Evolutionary conservation across 2,797 vertebrate species (phyloP).

Genomic region (Tragopan temminckii): DNA sequence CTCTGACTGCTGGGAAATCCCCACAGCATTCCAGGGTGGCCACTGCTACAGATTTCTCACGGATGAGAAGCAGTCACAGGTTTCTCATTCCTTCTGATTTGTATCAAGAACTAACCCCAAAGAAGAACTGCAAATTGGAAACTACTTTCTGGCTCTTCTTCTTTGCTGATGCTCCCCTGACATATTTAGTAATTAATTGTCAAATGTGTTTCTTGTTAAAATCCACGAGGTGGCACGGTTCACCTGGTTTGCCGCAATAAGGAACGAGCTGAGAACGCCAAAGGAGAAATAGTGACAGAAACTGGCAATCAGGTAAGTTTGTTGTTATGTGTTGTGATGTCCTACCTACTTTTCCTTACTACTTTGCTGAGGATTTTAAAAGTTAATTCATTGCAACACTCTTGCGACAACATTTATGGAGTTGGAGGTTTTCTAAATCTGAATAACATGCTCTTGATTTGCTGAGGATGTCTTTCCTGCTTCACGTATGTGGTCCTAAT

Average conservation of each 20-base stretch:
- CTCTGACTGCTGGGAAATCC: neutral
- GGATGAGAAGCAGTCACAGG: too few relatives aligned
- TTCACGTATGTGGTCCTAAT: neutral
- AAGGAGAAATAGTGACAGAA: slow-evolving; percentile 81
- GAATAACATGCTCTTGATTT: slow-evolving; percentile 1
- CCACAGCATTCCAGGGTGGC: neutral
- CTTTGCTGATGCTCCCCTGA: neutral
- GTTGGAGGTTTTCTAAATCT: slow-evolving; percentile 24
- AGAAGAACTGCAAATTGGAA: neutral
- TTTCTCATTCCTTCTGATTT: neutral
- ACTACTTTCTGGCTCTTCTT: neutral
- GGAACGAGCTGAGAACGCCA: slow-evolving; percentile 83
- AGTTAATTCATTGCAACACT: slow-evolving; percentile 7
- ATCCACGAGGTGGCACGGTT: slow-evolving; percentile 87
- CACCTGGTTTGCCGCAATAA: slow-evolving; percentile 89
- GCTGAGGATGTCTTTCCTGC: neutral
- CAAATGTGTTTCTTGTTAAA: neutral
- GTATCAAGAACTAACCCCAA: neutral
- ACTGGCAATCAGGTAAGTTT: slow-evolving; percentile 84
- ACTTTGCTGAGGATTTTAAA: neutral
- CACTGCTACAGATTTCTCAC: neutral
- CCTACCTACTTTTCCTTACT: neutral
- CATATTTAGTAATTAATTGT: neutral
- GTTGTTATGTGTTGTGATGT: neutral
- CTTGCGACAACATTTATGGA: neutral